These are phyloP conservation scores for Apis florea DNA, from an alignment of 1,140 invertebrate genomes.

Conservation along the genomic window DNA sequence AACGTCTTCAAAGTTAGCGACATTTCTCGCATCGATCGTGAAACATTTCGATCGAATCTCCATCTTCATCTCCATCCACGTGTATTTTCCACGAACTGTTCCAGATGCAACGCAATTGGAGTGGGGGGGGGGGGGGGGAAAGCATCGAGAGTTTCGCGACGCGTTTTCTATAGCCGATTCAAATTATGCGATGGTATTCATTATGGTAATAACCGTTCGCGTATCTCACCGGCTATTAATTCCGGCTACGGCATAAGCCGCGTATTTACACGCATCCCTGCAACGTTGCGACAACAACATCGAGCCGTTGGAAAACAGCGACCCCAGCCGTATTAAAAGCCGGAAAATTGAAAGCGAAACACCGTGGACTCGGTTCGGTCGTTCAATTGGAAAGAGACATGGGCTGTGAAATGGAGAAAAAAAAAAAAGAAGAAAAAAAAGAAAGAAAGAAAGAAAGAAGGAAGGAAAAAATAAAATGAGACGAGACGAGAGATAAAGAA, in stretches of 20 bases:
- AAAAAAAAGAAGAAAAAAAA: too few species aligned
- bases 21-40: too few species aligned
- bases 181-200: conserved; percentile 61
- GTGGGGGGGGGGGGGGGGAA: background rate
- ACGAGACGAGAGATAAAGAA: background rate
- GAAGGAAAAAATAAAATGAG: too few species aligned
- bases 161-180: conserved; percentile 55
- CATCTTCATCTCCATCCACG: background rate
- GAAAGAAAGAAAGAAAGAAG: too few species aligned
- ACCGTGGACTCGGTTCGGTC: conserved; percentile 18
- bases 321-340: conserved; percentile 53
- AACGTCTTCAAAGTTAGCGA: too few species aligned
- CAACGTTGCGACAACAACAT: background rate
- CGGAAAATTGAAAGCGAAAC: conserved; percentile 64
- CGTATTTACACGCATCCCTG: conserved; percentile 50
- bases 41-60: conserved; percentile 5
- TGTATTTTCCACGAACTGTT: background rate
- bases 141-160: conserved; percentile 16
- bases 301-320: background rate
- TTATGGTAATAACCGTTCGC: conserved; percentile 65
- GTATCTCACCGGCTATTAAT: conserved; percentile 63
- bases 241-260: conserved; percentile 53
- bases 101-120: too few species aligned
- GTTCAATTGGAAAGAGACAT: conserved; percentile 41
- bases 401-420: background rate